Conservation (phyloP, 1,140 invertebrate species). For the Chymomyza costata region DNA sequence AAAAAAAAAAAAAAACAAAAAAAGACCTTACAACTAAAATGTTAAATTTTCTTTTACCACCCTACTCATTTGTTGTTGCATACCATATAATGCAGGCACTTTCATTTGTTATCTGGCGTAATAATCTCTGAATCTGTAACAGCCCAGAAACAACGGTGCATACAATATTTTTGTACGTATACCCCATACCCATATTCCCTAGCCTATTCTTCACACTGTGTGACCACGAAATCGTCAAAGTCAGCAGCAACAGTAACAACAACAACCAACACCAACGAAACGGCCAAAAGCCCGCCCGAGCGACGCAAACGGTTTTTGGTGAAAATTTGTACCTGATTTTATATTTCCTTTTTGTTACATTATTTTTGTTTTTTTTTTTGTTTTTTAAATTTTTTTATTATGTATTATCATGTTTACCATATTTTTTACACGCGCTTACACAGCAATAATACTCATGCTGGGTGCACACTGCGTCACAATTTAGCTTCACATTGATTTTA, state of each 20-base stretch:
- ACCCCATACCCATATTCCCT: no score
- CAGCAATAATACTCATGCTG: conserved; percentile 21
- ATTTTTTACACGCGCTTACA: conserved; percentile 70
- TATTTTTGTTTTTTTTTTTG: conserved; percentile 59
- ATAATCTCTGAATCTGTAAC: conserved; percentile 64
- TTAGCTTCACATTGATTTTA: no score
- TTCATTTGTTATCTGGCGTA: conserved; percentile 65
- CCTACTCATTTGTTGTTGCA: conserved; percentile 24
- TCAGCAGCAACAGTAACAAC: conserved; percentile 31
- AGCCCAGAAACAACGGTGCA: conserved; percentile 65
- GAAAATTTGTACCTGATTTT: conserved; percentile 72
- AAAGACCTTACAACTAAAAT: conserved; percentile 5
- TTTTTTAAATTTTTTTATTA: conserved; percentile 65
- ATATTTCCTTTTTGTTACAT: conserved; percentile 66
- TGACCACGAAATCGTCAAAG: conserved; percentile 70
- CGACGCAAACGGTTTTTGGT: conserved; percentile 63
- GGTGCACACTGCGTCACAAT: no score
- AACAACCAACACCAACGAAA: conserved; percentile 13
- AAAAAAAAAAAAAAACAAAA: no score
- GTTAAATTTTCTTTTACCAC: conserved; percentile 12
- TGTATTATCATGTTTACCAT: conserved; percentile 72
- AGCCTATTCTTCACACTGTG: conserved; percentile 71
- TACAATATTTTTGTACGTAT: conserved; percentile 70
- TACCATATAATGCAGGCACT: conserved; percentile 45
- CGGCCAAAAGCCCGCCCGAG: conserved; percentile 29